phyloP scores from a whole-genome alignment of 1,140 invertebrate genomes.

The honey bee (Apis mellifera) region Amel_HAv3.1 CM009940.2:1206501-1207000 shows the following conservation, averaged over 20 bases:
- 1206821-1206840: neutral
- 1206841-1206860: neutral
- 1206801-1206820: neutral
- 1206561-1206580: neutral
- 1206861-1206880: neutral
- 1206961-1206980: neutral
- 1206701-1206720: neutral
- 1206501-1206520: constrained; percentile 24
- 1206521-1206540: neutral
- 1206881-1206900: neutral
- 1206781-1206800: constrained; percentile 16
- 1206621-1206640: neutral
- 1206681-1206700: neutral
- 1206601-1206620: constrained; percentile 22
- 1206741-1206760: neutral
- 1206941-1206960: neutral
- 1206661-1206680: constrained; percentile 10
- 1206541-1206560: neutral
- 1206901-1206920: neutral
- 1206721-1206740: constrained; percentile 18
- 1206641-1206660: neutral
- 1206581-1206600: neutral
- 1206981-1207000: neutral
- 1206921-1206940: neutral
- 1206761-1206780: neutral